Conservation (phyloP, 2,797 vertebrate genomes). For the Cirrhinus mrigala region DNA sequence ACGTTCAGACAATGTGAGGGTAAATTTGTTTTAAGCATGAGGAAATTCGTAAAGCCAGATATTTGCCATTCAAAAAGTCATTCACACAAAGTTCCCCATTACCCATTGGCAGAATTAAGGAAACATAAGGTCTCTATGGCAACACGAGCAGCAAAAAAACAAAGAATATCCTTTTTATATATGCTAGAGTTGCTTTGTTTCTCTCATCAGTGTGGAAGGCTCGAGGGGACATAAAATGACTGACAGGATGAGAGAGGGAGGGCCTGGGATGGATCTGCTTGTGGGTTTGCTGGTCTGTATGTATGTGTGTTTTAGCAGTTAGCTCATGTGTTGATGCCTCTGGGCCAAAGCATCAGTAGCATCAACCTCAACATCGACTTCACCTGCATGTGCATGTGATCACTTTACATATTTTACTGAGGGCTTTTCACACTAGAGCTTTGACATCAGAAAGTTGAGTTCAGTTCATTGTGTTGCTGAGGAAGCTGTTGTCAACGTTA, state of each 20-base stretch:
- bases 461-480: neutral
- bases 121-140: conserved; percentile 58
- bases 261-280: conserved; percentile 67
- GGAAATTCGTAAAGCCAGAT: neutral
- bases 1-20: neutral
- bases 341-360: conserved; percentile 22
- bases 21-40: neutral
- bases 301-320: conserved; percentile 34
- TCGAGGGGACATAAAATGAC: conserved; percentile 68
- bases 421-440: neutral
- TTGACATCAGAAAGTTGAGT: neutral
- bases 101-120: conserved; percentile 43
- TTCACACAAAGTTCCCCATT: conserved; percentile 16
- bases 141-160: conserved; percentile 57
- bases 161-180: conserved; percentile 50
- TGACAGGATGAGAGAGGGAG: conserved; percentile 66
- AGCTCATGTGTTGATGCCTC: conserved; percentile 50
- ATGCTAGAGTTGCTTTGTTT: conserved; percentile 62
- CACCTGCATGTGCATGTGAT: conserved; percentile 7
- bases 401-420: neutral
- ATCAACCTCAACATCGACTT: conserved; percentile 2
- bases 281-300: conserved; percentile 69
- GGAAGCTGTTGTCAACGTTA: neutral
- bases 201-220: conserved; percentile 73
- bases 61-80: neutral